Percentiles rank a stretch among this genome's conserved stretches.
Conservation (phyloP, 2,888 invertebrate genomes). For the Drosophila vallismaia region DNA sequence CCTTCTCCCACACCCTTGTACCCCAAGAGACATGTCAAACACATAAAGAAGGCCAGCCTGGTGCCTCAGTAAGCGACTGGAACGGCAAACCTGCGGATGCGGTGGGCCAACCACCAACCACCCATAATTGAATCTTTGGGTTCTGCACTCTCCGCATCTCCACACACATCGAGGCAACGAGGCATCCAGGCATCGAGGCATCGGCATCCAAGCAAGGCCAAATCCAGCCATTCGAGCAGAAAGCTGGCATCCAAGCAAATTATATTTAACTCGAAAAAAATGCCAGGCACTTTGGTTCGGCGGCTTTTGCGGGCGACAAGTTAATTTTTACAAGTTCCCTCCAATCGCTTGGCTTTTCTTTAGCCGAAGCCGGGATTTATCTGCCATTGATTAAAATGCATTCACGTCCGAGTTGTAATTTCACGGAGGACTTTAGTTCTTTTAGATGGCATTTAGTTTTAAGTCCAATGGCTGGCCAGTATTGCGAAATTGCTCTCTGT, state of each 20-base stretch:
- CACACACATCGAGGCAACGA: constrained; percentile 14
- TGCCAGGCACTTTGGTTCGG: constrained; percentile 53
- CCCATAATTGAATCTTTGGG: constrained; percentile 69
- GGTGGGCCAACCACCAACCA: constrained; percentile 36
- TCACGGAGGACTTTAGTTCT: constrained; percentile 12
- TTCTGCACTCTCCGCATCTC: constrained; percentile 49
- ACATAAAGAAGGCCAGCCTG: constrained; percentile 47
- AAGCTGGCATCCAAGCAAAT: constrained; percentile 55
- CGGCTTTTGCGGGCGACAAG: constrained; percentile 46
- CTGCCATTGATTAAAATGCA: constrained; percentile 37
- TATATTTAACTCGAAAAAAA: constrained; percentile 62
- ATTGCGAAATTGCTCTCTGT: constrained; percentile 58
- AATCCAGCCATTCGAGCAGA: constrained; percentile 6
- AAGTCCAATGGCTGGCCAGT: constrained; percentile 53
- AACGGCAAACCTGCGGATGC: constrained; percentile 32
- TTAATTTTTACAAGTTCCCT: constrained; percentile 48
- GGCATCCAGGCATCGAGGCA: neutral
- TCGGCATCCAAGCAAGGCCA: constrained; percentile 3
- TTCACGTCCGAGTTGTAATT: constrained; percentile 14
- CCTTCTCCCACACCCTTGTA: neutral
- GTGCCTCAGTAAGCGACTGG: constrained; percentile 43
- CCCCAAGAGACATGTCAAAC: constrained; percentile 47
- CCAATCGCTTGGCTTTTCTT: constrained; percentile 20
- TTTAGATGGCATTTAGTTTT: constrained; percentile 54
- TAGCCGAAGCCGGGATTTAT: constrained; percentile 6